Percentiles rank a stretch among this genome's conserved stretches.
Evolutionary conservation across 2,888 invertebrate species (phyloP).

Genomic region (Rhopalosiphum nymphaeae): DNA sequence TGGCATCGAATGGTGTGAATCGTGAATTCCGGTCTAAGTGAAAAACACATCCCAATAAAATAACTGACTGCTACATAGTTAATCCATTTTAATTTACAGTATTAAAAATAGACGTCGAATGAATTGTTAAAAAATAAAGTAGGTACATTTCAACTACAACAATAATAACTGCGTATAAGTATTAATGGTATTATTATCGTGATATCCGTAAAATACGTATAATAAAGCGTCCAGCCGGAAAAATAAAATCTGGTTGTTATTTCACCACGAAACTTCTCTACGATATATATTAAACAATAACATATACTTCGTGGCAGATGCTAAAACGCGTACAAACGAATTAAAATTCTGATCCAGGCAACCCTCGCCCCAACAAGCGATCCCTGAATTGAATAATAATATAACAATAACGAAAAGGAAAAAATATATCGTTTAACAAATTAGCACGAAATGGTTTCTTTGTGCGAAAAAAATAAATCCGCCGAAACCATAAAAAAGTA

Average conservation of each 20-base stretch:
- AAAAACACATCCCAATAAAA: neutral
- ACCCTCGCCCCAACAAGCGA: neutral
- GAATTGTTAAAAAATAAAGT: neutral
- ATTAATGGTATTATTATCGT: neutral
- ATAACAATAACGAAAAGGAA: neutral
- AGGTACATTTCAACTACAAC: neutral
- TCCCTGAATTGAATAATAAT: conserved; percentile 32
- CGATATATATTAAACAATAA: neutral
- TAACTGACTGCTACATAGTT: neutral
- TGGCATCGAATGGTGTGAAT: neutral
- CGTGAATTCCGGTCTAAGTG: neutral
- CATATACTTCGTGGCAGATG: neutral
- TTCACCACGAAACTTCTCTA: neutral
- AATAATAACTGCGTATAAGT: neutral
- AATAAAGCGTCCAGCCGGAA: neutral
- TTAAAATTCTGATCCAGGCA: conserved; percentile 23
- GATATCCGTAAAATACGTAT: neutral
- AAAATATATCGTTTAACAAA: neutral
- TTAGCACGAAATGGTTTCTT: conserved; percentile 9
- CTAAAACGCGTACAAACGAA: neutral
- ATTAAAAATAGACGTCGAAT: too few species aligned
- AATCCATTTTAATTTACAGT: neutral
- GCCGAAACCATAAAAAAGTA: conserved; percentile 25
- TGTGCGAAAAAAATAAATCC: conserved; percentile 30
- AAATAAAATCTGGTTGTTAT: neutral